phyloP scores from a whole-genome alignment of 2,888 invertebrate genomes.

The Rhingia rostrata region DNA sequence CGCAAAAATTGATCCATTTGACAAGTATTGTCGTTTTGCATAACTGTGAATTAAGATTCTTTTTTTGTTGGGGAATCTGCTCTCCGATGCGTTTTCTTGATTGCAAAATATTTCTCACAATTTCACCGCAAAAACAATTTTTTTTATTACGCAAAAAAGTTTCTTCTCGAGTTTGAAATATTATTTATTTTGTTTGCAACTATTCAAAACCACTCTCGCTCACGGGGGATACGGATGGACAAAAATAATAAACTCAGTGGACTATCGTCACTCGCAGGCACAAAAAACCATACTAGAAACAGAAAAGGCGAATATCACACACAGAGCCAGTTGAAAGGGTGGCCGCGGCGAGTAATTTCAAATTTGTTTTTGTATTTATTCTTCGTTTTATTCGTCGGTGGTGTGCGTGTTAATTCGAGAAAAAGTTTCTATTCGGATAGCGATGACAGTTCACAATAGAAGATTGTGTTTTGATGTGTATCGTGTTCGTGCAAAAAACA shows the following conservation, averaged over 20 bases:
- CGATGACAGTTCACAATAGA: conserved; percentile 58
- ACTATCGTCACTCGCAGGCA: conserved; percentile 64
- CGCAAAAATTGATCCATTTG: conserved; percentile 73
- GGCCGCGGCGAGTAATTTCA: conserved; percentile 53
- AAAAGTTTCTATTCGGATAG: conserved; percentile 36
- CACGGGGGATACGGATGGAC: conserved; percentile 33
- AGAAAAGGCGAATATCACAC: conserved; percentile 48
- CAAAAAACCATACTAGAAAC: conserved; percentile 65
- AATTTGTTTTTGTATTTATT: conserved; percentile 16
- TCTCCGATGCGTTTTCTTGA: conserved; percentile 27
- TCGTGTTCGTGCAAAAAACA: background rate
- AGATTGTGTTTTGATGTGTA: conserved; percentile 7
- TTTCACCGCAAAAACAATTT: conserved; percentile 21
- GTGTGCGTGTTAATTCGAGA: conserved; percentile 37
- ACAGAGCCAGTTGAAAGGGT: conserved; percentile 8
- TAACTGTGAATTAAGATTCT: conserved; percentile 67
- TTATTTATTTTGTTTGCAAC: conserved; percentile 25
- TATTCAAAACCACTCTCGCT: conserved; percentile 36
- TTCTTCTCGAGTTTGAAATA: background rate
- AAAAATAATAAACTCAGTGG: conserved; percentile 52
- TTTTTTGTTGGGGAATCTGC: conserved; percentile 30
- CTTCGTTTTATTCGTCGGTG: background rate
- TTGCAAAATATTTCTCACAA: conserved; percentile 27
- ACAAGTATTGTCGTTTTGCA: conserved; percentile 74
- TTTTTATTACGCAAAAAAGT: conserved; percentile 1